Evolutionary conservation across 1,140 invertebrate genomes (phyloP), one percentile per base, ranked within the genome.

Genomic region (Pararge aegeria): DNA sequence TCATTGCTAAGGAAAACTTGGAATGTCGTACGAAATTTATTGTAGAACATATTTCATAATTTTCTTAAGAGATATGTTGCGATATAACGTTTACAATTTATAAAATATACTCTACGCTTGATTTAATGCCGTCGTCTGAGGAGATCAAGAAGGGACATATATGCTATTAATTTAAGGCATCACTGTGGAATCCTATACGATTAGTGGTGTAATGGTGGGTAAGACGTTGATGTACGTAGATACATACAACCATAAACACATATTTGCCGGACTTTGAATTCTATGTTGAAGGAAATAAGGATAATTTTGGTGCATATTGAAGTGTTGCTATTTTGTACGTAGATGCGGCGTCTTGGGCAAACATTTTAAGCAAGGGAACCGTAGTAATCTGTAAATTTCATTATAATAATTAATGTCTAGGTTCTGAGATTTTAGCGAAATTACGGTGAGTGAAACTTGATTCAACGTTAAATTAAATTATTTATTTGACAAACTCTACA

Each of bases 141-240:
- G 51, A 60, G 53, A 51, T 56, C 58, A 53, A 54, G 57, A 19
- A 51, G 52, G 58, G 58, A 57, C 64, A 37, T 63, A 58, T 70
- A 61, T 63, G 69, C 70, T 66, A 80, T 83, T 77, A 80, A 80
- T 83, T 78, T 75, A 71, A 71, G 55, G 73, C 74, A 80, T 79
- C 72, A 74, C 65, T 38, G 65, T 49, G 67, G 74, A 78, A 80
- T 83, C 78, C 70, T 66, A 76, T 73, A 76, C 75, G 78, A 80
- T 80, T 80, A 80, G 78, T 76, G 67, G 74, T 66, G 74, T 80
- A 83, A 83, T 83, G 80, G 72, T 44, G 65, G 55, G 52, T 66
- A 63, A 73, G 68, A 72, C 72, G 62, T 76, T 78, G 75, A 75
- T 74, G 55, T 75, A 73, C 70, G 65, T 71, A 27, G 1, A n/a